phyloP scores from a whole-genome alignment of 2,113 vertebrate genomes.

The Microtus richardsoni region DNA sequence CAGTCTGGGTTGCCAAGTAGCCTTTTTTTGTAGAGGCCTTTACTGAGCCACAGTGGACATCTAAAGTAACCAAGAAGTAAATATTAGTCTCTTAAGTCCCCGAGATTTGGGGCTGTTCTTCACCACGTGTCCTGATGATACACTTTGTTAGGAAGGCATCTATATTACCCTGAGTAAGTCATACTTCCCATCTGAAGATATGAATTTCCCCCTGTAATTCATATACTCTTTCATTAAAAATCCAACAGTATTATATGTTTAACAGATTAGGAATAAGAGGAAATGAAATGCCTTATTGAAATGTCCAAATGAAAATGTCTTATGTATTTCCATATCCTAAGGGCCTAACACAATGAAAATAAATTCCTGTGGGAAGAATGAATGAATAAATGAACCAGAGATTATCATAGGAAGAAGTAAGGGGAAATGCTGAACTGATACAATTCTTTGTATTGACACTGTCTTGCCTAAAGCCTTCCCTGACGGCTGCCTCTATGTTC shows the following conservation, averaged over 20 bases:
- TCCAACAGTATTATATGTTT: background rate
- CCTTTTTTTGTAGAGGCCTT: background rate
- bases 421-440: background rate
- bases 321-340: background rate
- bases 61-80: conserved; percentile 3
- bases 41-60: background rate
- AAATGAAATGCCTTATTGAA: background rate
- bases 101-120: background rate
- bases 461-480: background rate
- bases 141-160: background rate
- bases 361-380: conserved; percentile 30
- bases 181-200: background rate
- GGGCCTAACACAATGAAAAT: background rate
- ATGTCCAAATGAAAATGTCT: background rate
- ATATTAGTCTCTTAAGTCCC: background rate
- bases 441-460: background rate
- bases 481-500: background rate
- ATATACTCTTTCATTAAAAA: background rate
- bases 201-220: background rate
- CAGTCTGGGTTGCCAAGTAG: background rate
- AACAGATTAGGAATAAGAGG: background rate
- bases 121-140: background rate
- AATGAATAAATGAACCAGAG: background rate
- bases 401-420: background rate
- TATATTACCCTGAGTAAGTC: background rate